These are phyloP conservation scores for Pteria penguin DNA, from an alignment of 2,888 invertebrate genomes.

Conservation along the genomic window DNA sequence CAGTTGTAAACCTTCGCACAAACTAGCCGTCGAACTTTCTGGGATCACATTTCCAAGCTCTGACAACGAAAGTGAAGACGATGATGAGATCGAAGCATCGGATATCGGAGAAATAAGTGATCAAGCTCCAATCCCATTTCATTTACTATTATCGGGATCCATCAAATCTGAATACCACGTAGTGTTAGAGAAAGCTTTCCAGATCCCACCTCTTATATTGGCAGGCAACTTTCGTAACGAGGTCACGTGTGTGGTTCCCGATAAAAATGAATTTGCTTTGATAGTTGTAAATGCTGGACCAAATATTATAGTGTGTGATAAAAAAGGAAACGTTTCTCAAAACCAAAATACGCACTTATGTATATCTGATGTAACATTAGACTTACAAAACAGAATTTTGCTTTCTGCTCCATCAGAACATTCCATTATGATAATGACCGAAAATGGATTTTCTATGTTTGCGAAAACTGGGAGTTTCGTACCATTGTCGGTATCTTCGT, in stretches of 20 bases:
- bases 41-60: not conserved
- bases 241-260: not conserved
- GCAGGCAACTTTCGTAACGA: not conserved
- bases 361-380: not conserved
- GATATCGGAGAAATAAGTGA: not conserved
- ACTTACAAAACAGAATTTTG: not conserved
- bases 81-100: not conserved
- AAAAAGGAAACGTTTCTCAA: not conserved
- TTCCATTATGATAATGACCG: not conserved
- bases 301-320: not conserved
- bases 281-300: not conserved
- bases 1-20: conserved; percentile 2
- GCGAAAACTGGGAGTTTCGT: not conserved
- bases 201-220: not conserved
- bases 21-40: conserved; percentile 12
- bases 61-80: not conserved
- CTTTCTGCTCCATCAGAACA: not conserved
- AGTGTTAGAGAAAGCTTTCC: not conserved
- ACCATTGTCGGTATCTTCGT: not conserved
- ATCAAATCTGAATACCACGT: not conserved
- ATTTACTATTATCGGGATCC: not conserved
- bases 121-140: not conserved
- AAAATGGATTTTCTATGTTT: not conserved
- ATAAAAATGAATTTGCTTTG: not conserved
- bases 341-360: not conserved